A percentile compares a stretch with the other conserved stretches of the same genome.
These are phyloP conservation scores for Bombus waltoni DNA, from an alignment of 1,140 invertebrate species.

Conservation along the genomic window DNA sequence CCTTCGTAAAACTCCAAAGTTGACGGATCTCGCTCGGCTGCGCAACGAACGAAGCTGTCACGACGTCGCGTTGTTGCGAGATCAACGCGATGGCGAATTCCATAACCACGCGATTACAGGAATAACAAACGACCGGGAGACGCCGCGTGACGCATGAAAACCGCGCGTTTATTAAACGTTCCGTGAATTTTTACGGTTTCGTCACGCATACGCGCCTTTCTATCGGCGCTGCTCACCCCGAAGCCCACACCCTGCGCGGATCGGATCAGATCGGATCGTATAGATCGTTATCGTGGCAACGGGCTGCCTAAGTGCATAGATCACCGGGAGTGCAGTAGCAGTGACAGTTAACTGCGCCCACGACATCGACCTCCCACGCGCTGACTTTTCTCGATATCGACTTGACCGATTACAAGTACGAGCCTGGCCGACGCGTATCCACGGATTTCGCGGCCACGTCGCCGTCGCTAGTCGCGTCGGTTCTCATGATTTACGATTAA, in stretches of 20 bases:
- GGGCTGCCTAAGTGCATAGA: constrained; percentile 8
- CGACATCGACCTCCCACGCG: constrained; percentile 13
- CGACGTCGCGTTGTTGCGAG: too few relatives aligned
- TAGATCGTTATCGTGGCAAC: constrained; percentile 10
- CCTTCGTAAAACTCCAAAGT: too few relatives aligned
- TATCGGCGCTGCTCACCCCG: not conserved
- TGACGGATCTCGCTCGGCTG: too few relatives aligned
- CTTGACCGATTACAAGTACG: constrained; percentile 13
- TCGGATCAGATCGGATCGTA: not conserved
- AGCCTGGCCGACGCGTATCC: too few relatives aligned
- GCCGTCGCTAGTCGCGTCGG: not conserved
- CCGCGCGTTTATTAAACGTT: constrained; percentile 13
- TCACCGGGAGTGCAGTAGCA: constrained; percentile 14
- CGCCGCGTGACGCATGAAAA: not conserved
- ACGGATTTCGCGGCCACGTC: not conserved
- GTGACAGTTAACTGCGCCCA: constrained; percentile 8
- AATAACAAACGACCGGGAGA: too few relatives aligned
- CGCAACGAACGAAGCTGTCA: too few relatives aligned
- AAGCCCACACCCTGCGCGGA: not conserved
- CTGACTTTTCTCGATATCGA: constrained; percentile 5
- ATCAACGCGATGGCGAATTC: too few relatives aligned
- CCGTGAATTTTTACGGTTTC: not conserved
- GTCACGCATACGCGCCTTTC: too few relatives aligned
- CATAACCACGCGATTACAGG: too few relatives aligned
- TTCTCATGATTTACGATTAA: not conserved